Evolutionary conservation across 1,140 invertebrate genomes (phyloP).

Genomic region (Zaprionus ghesquierei): DNA sequence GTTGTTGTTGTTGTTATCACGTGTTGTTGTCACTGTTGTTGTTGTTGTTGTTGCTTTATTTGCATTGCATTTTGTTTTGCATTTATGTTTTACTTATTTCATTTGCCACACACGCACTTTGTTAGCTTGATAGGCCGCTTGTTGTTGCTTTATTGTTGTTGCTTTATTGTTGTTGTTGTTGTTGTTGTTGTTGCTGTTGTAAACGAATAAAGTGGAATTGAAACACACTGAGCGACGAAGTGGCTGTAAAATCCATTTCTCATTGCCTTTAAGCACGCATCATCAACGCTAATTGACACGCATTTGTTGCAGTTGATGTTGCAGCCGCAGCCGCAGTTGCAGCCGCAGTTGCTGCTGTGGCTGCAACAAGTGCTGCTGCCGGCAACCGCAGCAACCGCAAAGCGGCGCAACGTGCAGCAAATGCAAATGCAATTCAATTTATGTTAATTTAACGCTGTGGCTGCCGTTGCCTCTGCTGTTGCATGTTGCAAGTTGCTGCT

Average conservation of each 20-base stretch:
- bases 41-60: constrained; percentile 38
- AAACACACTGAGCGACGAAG: constrained; percentile 53
- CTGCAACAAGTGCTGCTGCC: constrained; percentile 37
- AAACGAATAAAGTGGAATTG: constrained; percentile 69
- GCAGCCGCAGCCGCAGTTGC: not conserved
- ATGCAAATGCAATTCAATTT: constrained; percentile 83
- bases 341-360: not conserved
- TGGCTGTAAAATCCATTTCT: constrained; percentile 67
- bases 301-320: constrained; percentile 50
- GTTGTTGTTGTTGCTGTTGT: constrained; percentile 45
- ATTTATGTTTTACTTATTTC: constrained; percentile 31
- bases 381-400: constrained; percentile 52
- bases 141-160: constrained; percentile 25
- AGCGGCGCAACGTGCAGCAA: constrained; percentile 69
- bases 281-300: constrained; percentile 78
- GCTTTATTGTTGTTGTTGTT: constrained; percentile 15
- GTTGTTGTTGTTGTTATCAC: constrained; percentile 26
- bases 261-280: constrained; percentile 66
- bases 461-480: constrained; percentile 23
- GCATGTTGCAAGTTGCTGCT: constrained; percentile 26
- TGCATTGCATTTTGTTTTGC: not conserved
- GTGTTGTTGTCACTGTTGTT: constrained; percentile 31
- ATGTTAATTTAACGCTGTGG: constrained; percentile 76
- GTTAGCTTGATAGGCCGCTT: constrained; percentile 4
- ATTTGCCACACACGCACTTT: constrained; percentile 50